These are phyloP conservation scores for Xestia xanthographa DNA, from an alignment of 2,888 invertebrate genomes.

Conservation along the genomic window DNA sequence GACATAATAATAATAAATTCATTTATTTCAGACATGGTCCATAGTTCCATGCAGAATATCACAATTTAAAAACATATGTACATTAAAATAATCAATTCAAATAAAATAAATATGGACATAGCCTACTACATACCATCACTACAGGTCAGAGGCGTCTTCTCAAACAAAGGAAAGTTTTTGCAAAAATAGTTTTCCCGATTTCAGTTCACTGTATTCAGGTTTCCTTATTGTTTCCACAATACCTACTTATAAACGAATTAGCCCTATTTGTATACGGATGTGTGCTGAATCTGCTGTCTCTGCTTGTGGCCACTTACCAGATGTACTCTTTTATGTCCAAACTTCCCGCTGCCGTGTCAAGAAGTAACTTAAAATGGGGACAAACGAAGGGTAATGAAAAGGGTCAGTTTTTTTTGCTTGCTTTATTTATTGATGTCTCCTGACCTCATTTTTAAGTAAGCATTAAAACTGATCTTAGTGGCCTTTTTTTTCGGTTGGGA, in stretches of 20 bases:
- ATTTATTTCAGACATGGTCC: too few species aligned
- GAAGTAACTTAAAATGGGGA: conserved; percentile 53
- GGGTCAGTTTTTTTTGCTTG: conserved; percentile 35
- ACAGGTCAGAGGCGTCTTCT: not conserved
- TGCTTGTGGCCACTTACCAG: conserved; percentile 14
- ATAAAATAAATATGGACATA: too few species aligned
- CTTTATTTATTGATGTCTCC: conserved; percentile 23
- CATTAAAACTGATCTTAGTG: too few species aligned
- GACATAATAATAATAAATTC: too few species aligned
- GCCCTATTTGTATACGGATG: not conserved
- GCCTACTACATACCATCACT: too few species aligned
- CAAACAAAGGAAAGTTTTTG: not conserved
- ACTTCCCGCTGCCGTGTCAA: conserved; percentile 50
- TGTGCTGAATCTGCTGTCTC: not conserved
- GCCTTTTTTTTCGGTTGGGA: too few species aligned
- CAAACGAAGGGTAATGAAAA: conserved; percentile 46
- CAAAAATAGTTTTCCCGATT: not conserved
- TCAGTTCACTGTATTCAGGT: not conserved
- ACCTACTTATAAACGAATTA: not conserved
- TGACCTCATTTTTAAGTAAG: conserved; percentile 44
- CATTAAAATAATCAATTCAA: too few species aligned
- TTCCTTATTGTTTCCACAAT: not conserved
- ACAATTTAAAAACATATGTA: too few species aligned
- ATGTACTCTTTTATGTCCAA: conserved; percentile 22
- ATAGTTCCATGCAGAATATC: too few species aligned